Conservation (phyloP, 2,888 invertebrate genomes). For the Eucera pruinosa region DNA sequence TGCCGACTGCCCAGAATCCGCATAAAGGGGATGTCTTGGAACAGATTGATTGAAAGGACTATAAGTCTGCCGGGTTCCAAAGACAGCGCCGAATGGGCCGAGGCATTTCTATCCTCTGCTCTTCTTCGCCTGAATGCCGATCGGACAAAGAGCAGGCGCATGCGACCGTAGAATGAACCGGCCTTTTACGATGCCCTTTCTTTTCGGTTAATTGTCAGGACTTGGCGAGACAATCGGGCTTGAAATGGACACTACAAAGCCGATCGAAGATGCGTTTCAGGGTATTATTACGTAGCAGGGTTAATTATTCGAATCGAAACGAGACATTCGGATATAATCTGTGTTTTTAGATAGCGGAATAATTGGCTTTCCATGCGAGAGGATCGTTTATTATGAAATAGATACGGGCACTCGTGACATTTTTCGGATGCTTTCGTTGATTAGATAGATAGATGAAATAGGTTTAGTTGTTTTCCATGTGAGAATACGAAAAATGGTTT, state of each 20-base stretch:
- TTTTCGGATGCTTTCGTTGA: no score
- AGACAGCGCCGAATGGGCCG: conserved; percentile 29
- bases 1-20: conserved; percentile 56
- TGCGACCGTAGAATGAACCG: not conserved
- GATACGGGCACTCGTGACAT: no score
- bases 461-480: no score
- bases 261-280: not conserved
- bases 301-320: no score
- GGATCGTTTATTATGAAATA: no score
- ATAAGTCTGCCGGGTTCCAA: conserved; percentile 33
- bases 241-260: not conserved
- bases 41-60: conserved; percentile 61
- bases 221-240: not conserved
- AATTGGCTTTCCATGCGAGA: no score
- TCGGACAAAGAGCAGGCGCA: conserved; percentile 13
- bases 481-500: no score
- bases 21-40: conserved; percentile 67
- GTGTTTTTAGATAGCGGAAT: no score
- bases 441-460: no score
- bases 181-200: not conserved
- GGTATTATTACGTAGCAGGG: not conserved
- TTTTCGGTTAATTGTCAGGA: conserved; percentile 17
- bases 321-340: no score
- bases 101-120: conserved; percentile 24
- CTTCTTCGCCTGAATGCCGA: conserved; percentile 28